phyloP scores from a whole-genome alignment of 2,888 invertebrate genomes.

The Nematopogon swammerdamellus region DNA sequence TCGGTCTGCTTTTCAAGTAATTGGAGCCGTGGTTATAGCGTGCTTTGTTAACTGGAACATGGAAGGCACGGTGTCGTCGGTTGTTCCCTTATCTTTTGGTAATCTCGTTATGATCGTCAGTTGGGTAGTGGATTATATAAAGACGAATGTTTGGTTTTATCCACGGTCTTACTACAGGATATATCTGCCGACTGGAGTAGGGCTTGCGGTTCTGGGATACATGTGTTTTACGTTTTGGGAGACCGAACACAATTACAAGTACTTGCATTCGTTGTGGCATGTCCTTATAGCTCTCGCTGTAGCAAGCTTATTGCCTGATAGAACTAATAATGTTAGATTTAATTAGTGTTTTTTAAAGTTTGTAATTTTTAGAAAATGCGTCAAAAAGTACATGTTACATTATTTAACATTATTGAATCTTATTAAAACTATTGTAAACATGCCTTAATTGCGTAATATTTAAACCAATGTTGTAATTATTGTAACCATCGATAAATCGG shows the following conservation, averaged over 20 bases:
- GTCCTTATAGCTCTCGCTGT: slow-evolving; percentile 79
- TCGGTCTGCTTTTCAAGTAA: slow-evolving; percentile 64
- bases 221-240: slow-evolving; percentile 82
- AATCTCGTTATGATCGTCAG: slow-evolving; percentile 62
- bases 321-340: no score
- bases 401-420: no score
- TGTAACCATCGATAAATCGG: no score
- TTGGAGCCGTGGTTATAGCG: slow-evolving; percentile 75
- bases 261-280: slow-evolving; percentile 89
- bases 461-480: no score
- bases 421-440: no score
- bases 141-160: slow-evolving; percentile 57
- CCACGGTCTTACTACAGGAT: slow-evolving; percentile 59
- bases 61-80: slow-evolving; percentile 75
- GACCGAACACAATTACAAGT: slow-evolving; percentile 84
- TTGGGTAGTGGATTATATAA: slow-evolving; percentile 69
- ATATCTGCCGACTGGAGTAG: slow-evolving; percentile 65
- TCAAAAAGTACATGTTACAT: no score
- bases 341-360: no score
- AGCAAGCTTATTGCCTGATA: slow-evolving; percentile 73
- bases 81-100: slow-evolving; percentile 71
- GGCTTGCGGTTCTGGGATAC: slow-evolving; percentile 68
- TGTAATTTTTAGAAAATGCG: no score
- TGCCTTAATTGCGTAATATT: no score
- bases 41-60: slow-evolving; percentile 80